Percentiles rank a stretch among this genome's conserved stretches.
Evolutionary conservation across 2,888 invertebrate species (phyloP).

Genomic region (Dendrolimus houi): DNA sequence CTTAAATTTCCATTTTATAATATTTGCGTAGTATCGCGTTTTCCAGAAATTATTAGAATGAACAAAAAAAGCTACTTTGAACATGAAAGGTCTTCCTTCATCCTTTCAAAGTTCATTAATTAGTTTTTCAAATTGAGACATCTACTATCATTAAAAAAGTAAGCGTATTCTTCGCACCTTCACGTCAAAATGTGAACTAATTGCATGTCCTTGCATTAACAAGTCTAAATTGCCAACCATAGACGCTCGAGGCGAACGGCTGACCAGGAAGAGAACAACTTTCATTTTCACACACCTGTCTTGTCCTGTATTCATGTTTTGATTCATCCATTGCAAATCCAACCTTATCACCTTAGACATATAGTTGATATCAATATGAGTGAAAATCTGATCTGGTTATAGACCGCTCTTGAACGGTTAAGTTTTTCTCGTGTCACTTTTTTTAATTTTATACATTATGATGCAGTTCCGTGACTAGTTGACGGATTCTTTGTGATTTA

Average conservation of each 20-base stretch:
- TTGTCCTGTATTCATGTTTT: slow-evolving; percentile 49
- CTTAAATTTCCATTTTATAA: too few species aligned
- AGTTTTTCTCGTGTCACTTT: background rate
- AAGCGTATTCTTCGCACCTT: background rate
- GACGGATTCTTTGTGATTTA: background rate
- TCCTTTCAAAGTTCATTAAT: too few species aligned
- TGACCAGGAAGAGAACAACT: slow-evolving; percentile 74
- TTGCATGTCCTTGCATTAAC: background rate
- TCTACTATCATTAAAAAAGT: background rate
- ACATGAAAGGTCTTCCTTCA: too few species aligned
- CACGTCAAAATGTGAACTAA: background rate
- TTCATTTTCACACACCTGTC: slow-evolving; percentile 74
- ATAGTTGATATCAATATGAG: too few species aligned
- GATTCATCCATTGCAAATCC: too few species aligned
- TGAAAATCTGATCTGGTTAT: background rate
- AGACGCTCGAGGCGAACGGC: slow-evolving; percentile 51
- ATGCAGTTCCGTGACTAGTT: background rate
- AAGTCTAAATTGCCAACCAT: background rate
- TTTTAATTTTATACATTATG: background rate
- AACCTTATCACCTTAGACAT: too few species aligned
- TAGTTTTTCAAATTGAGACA: too few species aligned
- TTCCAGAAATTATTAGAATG: too few species aligned
- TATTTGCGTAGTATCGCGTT: too few species aligned
- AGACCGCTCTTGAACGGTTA: background rate
- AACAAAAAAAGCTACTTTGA: too few species aligned